Base-by-base conservation (phyloP, 2,888 invertebrate genomes). In the Drosophila cognata region DNA sequence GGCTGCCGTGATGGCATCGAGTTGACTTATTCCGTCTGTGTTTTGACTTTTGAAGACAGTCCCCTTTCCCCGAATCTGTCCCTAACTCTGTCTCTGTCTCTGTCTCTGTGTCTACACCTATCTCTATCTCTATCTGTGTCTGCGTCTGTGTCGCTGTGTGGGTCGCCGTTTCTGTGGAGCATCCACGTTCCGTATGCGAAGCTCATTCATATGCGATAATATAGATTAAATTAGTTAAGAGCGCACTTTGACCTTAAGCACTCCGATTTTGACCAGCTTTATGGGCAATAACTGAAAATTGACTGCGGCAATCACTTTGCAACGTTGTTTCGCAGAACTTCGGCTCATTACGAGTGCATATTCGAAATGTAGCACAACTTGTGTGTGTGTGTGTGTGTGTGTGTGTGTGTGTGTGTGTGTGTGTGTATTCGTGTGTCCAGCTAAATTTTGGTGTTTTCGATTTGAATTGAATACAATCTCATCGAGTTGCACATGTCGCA, bases 401-500 rank as follows among this genome's bases (percentile, higher is more conserved):
- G 43, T 46, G 33, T 43, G 21, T 56, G 41, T 43, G 35, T 48
- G 33, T 48, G 28, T 31, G 18, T 43, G 38, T 38, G 18, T 43
- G 38, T 38, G 55, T 35, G 51, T 60, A 38, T 16, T 21, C 4
- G 53, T 55, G 46, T 59, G 31, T 31, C 28, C 55, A 57, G 48
- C 10, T 58, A 36, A 41, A 59, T 41, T 25, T 59, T 61, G 21
- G 18, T 36, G 25, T 31, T 46, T 29, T 68, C 63, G 50, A 60
- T 57, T 74, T 68, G 68, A 82, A 84, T 87, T 76, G 79, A 84
- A 73, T 69, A 73, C 64, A 64, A 53, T 61, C 63, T 68, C 71
- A 81, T 77, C 72, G 74, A 72, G 57, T 64, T 74, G 69, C 74
- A 83, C 61, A 81, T 84, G 75, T 76, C 77, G 79, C 81, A 78